These are phyloP conservation scores for Heliconius ethilla DNA, from an alignment of 2,888 invertebrate genomes.

Conservation along the genomic window DNA sequence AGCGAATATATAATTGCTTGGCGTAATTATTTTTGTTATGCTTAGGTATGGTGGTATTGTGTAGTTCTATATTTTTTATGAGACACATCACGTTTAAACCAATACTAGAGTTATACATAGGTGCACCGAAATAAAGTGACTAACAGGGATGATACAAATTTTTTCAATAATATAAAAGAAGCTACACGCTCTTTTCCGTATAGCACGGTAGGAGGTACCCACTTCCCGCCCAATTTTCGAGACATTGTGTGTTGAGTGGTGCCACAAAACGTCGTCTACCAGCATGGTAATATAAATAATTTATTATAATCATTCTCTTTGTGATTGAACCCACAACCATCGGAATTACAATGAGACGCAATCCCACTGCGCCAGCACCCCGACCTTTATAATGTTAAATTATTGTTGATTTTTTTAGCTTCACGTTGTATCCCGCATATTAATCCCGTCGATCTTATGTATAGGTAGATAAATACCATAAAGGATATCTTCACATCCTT, in stretches of 20 bases:
- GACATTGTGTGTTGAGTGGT: too few species aligned
- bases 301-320: too few species aligned
- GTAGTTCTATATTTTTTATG: neutral
- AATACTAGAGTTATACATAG: neutral
- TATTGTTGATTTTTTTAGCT: too few species aligned
- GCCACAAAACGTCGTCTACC: too few species aligned
- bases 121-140: neutral
- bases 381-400: too few species aligned
- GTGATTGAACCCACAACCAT: neutral
- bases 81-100: neutral
- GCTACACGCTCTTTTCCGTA: neutral
- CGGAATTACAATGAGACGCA: neutral
- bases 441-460: too few species aligned
- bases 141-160: neutral
- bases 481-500: neutral
- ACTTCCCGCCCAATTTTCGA: too few species aligned
- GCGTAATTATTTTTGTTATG: neutral
- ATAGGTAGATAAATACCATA: too few species aligned
- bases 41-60: neutral
- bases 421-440: too few species aligned
- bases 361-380: neutral
- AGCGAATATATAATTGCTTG: constrained; percentile 4
- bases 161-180: neutral
- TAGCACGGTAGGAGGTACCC: neutral
- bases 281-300: neutral